phyloP scores from a whole-genome alignment of 1,140 invertebrate genomes.

The Drosophila setifemur region DNA sequence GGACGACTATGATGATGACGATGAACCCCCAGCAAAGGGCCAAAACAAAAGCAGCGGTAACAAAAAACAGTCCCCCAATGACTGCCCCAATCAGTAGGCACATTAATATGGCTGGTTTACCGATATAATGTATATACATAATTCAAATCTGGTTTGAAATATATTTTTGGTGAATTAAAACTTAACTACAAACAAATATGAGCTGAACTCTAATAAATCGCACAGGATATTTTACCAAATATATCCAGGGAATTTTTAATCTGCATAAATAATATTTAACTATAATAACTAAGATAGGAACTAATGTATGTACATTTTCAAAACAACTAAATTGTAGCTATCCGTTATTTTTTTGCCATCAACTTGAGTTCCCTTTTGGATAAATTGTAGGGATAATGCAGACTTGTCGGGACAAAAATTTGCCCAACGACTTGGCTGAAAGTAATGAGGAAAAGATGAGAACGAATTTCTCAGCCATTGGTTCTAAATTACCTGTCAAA shows the following conservation, averaged over 20 bases:
- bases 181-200: slow-evolving; percentile 32
- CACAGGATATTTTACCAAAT: slow-evolving; percentile 19
- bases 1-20: slow-evolving; percentile 82
- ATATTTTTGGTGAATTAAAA: slow-evolving; percentile 76
- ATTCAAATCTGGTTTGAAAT: slow-evolving; percentile 69
- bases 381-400: slow-evolving; percentile 75
- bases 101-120: slow-evolving; percentile 22
- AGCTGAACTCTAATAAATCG: slow-evolving; percentile 37
- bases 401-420: slow-evolving; percentile 68
- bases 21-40: slow-evolving; percentile 49
- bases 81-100: slow-evolving; percentile 76
- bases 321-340: no score
- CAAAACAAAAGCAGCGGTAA: slow-evolving; percentile 42
- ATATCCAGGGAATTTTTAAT: not conserved
- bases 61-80: slow-evolving; percentile 76
- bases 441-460: not conserved
- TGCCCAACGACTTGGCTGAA: slow-evolving; percentile 58
- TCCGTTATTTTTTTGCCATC: not conserved
- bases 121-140: slow-evolving; percentile 62
- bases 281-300: no score
- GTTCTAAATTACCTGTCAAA: slow-evolving; percentile 47
- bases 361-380: slow-evolving; percentile 64
- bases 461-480: not conserved
- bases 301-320: no score
- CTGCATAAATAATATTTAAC: not conserved